A percentile compares a stretch with the other conserved stretches of the same genome.
Conservation (phyloP, 2,888 invertebrate genomes). For the Incurvaria masculella region DNA sequence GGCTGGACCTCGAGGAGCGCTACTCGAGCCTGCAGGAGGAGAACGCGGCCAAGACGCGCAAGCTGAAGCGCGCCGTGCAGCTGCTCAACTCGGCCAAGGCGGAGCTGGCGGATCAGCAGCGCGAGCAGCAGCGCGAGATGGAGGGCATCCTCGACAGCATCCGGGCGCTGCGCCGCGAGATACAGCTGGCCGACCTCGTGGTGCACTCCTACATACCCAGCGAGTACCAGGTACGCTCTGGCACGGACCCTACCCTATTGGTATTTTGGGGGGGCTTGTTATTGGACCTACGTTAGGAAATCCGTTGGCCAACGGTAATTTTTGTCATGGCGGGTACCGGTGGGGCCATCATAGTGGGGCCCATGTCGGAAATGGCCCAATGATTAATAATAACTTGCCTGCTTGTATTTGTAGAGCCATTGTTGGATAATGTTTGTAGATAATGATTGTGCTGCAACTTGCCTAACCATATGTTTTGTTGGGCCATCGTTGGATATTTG, state of each 20-base stretch:
- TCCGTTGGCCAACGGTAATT: too few species aligned
- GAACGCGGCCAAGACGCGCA: constrained; percentile 87
- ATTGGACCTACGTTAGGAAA: too few species aligned
- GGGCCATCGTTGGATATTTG: too few species aligned
- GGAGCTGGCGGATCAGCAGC: constrained; percentile 81
- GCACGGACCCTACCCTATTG: not conserved
- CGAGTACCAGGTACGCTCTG: constrained; percentile 93
- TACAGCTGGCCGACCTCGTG: constrained; percentile 86
- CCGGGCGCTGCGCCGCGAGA: constrained; percentile 83
- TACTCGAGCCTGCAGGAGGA: constrained; percentile 95
- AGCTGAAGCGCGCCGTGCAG: constrained; percentile 85
- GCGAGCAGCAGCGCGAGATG: constrained; percentile 96
- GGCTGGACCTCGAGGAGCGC: constrained; percentile 91
- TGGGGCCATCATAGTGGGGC: too few species aligned
- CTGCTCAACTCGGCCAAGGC: constrained; percentile 84
- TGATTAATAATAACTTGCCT: too few species aligned
- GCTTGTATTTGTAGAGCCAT: too few species aligned
- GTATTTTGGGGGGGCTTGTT: too few species aligned
- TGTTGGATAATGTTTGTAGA: too few species aligned
- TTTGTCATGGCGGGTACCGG: too few species aligned
- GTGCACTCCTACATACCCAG: constrained; percentile 92
- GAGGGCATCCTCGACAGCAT: constrained; percentile 94
- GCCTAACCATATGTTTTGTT: too few species aligned
- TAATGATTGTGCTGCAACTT: too few species aligned
- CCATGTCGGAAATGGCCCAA: too few species aligned